Evolutionary conservation across 1,140 invertebrate genomes (phyloP).

Genomic region (Pissodes strobi): DNA sequence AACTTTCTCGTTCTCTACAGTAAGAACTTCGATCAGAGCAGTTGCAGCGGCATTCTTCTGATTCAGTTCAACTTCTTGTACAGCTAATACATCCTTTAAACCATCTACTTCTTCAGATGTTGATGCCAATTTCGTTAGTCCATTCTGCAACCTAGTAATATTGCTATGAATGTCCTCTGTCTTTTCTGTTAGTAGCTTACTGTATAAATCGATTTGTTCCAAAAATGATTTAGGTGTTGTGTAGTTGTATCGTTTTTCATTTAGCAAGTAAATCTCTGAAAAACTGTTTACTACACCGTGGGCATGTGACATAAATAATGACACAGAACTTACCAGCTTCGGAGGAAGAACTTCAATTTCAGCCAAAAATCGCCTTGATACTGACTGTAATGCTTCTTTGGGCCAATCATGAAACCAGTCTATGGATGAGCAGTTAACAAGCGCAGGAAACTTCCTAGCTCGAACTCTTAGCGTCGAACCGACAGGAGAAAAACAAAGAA

Average conservation of each 20-base stretch:
- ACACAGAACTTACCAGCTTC: slow-evolving; percentile 67
- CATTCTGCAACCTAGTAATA: slow-evolving; percentile 83
- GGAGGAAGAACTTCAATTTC: slow-evolving; percentile 73
- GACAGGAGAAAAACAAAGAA: slow-evolving; percentile 91
- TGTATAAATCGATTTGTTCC: slow-evolving; percentile 90
- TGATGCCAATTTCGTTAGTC: slow-evolving; percentile 82
- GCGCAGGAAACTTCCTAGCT: slow-evolving; percentile 88
- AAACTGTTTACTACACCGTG: slow-evolving; percentile 88
- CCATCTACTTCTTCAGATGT: slow-evolving; percentile 72
- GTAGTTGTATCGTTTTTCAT: slow-evolving; percentile 93
- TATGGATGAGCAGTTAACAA: slow-evolving; percentile 92
- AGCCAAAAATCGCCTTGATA: slow-evolving; percentile 80
- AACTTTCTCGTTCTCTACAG: slow-evolving; percentile 89
- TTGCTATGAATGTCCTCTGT: slow-evolving; percentile 76
- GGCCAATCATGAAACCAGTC: slow-evolving; percentile 99
- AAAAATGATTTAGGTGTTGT: slow-evolving; percentile 95
- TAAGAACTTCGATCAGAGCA: slow-evolving; percentile 85
- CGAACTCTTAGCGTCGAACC: slow-evolving; percentile 82
- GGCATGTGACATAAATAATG: slow-evolving; percentile 88
- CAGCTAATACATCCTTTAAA: slow-evolving; percentile 68
- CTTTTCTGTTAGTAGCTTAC: slow-evolving; percentile 79
- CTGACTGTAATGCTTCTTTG: slow-evolving; percentile 84
- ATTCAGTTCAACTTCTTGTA: slow-evolving; percentile 85
- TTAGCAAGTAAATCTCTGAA: slow-evolving; percentile 78
- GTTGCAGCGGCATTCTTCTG: slow-evolving; percentile 90